These are phyloP conservation scores for Microcebus ravelobensis DNA, from an alignment of 2,113 vertebrate genomes.

Conservation along the genomic window DNA sequence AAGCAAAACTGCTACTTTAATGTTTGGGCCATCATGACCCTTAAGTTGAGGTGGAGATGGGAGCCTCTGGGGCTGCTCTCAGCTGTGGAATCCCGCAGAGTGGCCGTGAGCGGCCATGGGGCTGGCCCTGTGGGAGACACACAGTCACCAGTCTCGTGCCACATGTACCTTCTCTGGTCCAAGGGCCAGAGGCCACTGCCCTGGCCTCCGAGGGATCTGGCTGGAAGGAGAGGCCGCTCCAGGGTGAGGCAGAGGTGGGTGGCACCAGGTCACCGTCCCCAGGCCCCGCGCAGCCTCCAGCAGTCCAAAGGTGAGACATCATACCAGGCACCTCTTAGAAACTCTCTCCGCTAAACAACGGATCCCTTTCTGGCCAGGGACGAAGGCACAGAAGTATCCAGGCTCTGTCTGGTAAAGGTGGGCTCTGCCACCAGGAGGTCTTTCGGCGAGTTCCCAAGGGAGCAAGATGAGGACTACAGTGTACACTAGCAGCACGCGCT, in stretches of 20 bases:
- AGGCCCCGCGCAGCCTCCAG: background rate
- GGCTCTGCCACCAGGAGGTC: background rate
- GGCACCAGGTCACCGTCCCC: background rate
- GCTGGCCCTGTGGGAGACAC: background rate
- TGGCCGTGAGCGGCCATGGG: background rate
- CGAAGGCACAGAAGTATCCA: background rate
- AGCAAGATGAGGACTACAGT: background rate
- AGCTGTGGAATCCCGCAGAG: background rate
- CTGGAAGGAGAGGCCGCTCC: background rate
- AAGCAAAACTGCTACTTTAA: background rate
- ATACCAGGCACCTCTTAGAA: background rate
- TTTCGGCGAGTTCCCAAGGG: background rate
- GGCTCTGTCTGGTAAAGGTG: no score
- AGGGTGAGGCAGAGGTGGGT: rapidly evolving
- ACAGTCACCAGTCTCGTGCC: background rate
- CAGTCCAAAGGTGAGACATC: background rate
- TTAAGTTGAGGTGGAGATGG: no score
- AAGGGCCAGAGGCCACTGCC: background rate
- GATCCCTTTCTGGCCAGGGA: background rate
- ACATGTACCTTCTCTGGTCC: background rate
- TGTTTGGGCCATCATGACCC: background rate
- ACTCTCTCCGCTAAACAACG: background rate
- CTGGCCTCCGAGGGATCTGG: background rate
- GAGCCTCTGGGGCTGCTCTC: background rate
- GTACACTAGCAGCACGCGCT: rapidly evolving